Conservation (phyloP, 37 sponge, comb jelly and placozoan species). For the Ephydatia muelleri region DNA sequence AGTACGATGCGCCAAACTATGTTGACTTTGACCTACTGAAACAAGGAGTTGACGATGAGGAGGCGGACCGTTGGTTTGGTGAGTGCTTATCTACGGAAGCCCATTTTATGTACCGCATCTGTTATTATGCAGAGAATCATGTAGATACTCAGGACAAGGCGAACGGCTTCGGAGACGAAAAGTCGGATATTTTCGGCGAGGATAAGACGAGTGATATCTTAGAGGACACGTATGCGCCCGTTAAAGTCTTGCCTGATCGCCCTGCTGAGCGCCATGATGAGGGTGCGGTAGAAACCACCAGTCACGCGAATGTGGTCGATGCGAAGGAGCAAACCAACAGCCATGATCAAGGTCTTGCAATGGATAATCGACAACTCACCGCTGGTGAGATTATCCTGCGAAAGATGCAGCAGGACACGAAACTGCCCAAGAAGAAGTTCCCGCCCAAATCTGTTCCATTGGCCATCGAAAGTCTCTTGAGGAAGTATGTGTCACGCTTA, state of each 20-base stretch:
- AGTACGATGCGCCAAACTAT: constrained; percentile 69
- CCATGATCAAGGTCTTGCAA: background rate
- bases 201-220: too few relatives aligned
- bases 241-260: background rate
- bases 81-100: background rate
- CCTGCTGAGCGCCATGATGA: background rate
- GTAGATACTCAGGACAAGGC: background rate
- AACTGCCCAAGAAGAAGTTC: background rate
- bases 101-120: background rate
- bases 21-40: constrained; percentile 57
- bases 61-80: constrained; percentile 77
- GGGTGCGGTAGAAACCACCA: background rate
- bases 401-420: background rate
- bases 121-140: constrained; percentile 19
- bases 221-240: background rate
- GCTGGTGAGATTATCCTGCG: background rate
- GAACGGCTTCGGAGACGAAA: background rate
- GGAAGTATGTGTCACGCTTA: too few relatives aligned
- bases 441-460: background rate
- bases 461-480: background rate
- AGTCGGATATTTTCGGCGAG: too few relatives aligned
- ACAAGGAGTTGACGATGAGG: constrained; percentile 40
- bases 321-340: background rate
- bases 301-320: background rate
- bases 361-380: background rate